Evolutionary conservation across 2,888 invertebrate genomes (phyloP).

Genomic region (Tenthredo notha): DNA sequence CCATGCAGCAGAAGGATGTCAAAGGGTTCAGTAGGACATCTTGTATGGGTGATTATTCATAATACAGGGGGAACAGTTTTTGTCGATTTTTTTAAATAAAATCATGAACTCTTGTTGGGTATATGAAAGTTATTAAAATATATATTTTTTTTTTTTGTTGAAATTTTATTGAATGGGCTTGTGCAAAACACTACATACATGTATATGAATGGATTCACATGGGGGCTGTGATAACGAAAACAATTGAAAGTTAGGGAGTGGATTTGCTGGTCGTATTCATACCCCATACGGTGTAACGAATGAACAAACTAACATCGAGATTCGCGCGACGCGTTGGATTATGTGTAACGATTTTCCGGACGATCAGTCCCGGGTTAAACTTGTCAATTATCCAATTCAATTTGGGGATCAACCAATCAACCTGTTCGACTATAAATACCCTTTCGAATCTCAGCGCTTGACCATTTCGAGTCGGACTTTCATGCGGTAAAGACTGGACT

Average conservation of each 20-base stretch:
- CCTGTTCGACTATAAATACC: conserved; percentile 38
- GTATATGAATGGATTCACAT: conserved; percentile 11
- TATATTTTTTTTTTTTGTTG: background rate
- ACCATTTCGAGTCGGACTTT: conserved; percentile 8
- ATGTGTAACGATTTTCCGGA: conserved; percentile 54
- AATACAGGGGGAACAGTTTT: background rate
- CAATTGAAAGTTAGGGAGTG: conserved; percentile 26
- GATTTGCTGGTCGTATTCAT: conserved; percentile 26
- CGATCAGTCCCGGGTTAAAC: conserved; percentile 62
- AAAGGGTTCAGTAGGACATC: background rate
- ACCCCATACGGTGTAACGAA: conserved; percentile 63
- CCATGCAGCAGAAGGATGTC: background rate
- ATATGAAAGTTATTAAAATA: background rate
- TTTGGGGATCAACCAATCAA: conserved; percentile 63
- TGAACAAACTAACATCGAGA: conserved; percentile 56
- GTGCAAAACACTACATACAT: background rate
- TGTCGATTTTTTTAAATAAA: background rate
- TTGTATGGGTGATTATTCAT: background rate
- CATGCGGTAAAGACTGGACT: background rate
- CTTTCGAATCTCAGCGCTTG: conserved; percentile 34
- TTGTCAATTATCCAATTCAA: conserved; percentile 66
- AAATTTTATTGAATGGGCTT: background rate
- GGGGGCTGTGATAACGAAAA: conserved; percentile 23
- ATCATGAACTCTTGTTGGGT: background rate
- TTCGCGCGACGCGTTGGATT: conserved; percentile 57